These are phyloP conservation scores for Cygnus atratus DNA, from an alignment of 2,113 vertebrate genomes.

Conservation along the genomic window DNA sequence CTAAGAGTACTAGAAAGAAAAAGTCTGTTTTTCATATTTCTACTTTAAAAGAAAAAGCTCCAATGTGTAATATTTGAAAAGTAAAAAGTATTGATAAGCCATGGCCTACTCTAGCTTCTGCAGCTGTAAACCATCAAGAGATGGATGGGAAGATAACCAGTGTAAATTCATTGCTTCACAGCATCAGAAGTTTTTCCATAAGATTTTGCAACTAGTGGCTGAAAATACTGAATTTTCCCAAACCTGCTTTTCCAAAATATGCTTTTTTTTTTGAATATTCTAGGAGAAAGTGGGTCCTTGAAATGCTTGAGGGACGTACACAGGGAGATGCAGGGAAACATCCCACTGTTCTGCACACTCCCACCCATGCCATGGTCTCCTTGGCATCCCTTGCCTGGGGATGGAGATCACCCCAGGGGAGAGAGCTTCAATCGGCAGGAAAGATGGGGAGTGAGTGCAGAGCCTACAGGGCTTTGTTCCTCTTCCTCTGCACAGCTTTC, in stretches of 20 bases:
- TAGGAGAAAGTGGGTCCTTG: not conserved
- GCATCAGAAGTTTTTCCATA: not conserved
- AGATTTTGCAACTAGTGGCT: not conserved
- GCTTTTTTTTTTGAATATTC: not conserved
- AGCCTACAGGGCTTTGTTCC: not conserved
- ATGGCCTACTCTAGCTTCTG: not conserved
- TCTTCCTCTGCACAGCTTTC: not conserved
- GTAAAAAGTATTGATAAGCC: not conserved
- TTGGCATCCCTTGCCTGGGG: not conserved
- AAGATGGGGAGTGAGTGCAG: not conserved
- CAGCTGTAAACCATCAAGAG: not conserved
- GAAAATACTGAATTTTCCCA: not conserved
- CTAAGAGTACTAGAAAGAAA: not conserved
- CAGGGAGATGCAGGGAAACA: not conserved
- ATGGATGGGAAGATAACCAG: not conserved
- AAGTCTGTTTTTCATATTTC: not conserved
- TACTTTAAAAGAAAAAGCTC: not conserved
- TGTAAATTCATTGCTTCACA: not conserved
- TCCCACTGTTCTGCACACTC: not conserved
- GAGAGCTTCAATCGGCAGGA: not conserved
- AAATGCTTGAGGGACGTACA: not conserved
- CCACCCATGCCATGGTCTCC: no score
- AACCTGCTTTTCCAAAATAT: not conserved
- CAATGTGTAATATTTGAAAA: not conserved
- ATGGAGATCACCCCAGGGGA: not conserved